These are phyloP conservation scores for Aromia moschata DNA, from an alignment of 2,888 invertebrate species.

Conservation along the genomic window DNA sequence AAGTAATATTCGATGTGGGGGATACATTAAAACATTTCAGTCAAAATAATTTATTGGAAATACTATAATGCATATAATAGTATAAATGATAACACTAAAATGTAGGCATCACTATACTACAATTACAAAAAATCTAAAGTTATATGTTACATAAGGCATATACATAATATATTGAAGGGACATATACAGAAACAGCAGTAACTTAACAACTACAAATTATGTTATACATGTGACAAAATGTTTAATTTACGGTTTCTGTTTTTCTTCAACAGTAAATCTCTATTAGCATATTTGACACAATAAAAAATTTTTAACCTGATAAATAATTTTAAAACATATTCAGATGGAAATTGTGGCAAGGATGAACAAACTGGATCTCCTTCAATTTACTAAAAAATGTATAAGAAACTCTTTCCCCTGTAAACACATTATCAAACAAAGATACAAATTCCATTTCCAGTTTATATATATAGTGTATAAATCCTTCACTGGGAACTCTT, in stretches of 20 bases:
- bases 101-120: too few relatives aligned
- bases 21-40: too few relatives aligned
- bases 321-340: conserved; percentile 24
- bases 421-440: conserved; percentile 3
- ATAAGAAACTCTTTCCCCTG: not conserved
- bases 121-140: too few relatives aligned
- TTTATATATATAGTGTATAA: conserved; percentile 10
- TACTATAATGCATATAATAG: too few relatives aligned
- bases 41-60: too few relatives aligned
- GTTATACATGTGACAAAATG: too few relatives aligned
- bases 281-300: conserved; percentile 11
- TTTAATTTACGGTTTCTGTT: conserved; percentile 3
- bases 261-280: conserved; percentile 9
- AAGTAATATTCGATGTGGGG: too few relatives aligned
- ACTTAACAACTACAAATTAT: too few relatives aligned
- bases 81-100: too few relatives aligned
- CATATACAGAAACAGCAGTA: too few relatives aligned
- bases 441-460: conserved; percentile 14
- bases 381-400: not conserved
- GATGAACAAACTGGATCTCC: not conserved
- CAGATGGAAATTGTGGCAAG: conserved; percentile 6
- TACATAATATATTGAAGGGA: too few relatives aligned
- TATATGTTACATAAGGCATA: too few relatives aligned
- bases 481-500: not conserved
- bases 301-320: conserved; percentile 20